phyloP scores from a whole-genome alignment of 2,888 invertebrate species.

The Oligia strigilis region DNA sequence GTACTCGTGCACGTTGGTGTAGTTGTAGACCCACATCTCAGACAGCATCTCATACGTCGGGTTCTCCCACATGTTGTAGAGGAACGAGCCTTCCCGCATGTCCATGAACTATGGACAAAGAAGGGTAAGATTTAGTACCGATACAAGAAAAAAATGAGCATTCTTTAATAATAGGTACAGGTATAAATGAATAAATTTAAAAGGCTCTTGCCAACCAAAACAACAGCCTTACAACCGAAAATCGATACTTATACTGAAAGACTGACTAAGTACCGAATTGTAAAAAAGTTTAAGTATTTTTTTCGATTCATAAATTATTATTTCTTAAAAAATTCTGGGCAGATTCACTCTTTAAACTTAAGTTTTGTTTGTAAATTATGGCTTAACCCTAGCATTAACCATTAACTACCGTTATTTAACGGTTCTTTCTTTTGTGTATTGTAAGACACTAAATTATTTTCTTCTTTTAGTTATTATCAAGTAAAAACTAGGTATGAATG shows the following conservation, averaged over 20 bases:
- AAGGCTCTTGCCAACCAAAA: no score
- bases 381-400: not conserved
- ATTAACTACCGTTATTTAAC: not conserved
- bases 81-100: conserved; percentile 91
- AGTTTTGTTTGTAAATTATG: not conserved
- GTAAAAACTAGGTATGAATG: not conserved
- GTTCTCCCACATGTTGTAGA: conserved; percentile 92
- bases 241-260: no score
- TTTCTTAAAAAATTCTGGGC: no score
- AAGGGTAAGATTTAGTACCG: not conserved
- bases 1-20: conserved; percentile 94
- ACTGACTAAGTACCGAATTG: no score
- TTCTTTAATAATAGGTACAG: not conserved
- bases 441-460: not conserved
- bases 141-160: not conserved
- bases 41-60: conserved; percentile 93
- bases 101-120: conserved; percentile 85
- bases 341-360: no score
- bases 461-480: not conserved
- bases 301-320: no score
- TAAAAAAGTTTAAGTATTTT: fast-evolving
- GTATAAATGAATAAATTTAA: no score
- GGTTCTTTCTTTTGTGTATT: conserved; percentile 19
- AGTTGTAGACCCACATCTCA: conserved; percentile 94
- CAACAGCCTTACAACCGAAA: no score